phyloP scores from a whole-genome alignment of 2,888 invertebrate species.

The Drosophila longiperda region DNA sequence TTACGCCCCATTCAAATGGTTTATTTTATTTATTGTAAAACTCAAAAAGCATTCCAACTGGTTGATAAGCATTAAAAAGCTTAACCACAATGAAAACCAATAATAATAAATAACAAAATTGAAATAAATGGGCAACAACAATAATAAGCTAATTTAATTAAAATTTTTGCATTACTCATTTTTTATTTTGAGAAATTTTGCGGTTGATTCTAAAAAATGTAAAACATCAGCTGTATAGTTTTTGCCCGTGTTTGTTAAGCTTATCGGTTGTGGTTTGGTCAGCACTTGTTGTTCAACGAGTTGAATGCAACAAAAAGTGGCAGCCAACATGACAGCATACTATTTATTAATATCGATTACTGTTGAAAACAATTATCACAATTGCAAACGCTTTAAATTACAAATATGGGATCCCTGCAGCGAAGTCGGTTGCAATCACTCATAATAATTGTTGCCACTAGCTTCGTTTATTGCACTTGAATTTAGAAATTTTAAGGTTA shows the following conservation, averaged over 20 bases:
- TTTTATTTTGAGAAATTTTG: slow-evolving; percentile 18
- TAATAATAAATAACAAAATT: background rate
- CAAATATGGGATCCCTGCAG: background rate
- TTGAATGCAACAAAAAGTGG: slow-evolving; percentile 31
- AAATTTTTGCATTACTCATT: slow-evolving; percentile 3
- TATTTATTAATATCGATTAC: background rate
- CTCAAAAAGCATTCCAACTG: background rate
- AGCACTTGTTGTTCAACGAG: background rate
- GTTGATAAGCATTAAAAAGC: slow-evolving; percentile 8
- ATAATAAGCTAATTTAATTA: slow-evolving; percentile 22
- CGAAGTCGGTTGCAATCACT: slow-evolving; percentile 1
- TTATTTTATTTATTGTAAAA: background rate
- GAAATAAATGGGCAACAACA: background rate
- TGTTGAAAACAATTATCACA: slow-evolving; percentile 24
- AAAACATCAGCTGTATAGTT: background rate
- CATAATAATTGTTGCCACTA: background rate
- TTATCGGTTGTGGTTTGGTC: slow-evolving; percentile 26
- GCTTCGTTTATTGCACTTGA: background rate
- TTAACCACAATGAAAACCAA: slow-evolving; percentile 15
- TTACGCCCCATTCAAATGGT: slow-evolving; percentile 14
- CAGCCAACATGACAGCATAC: slow-evolving; percentile 29
- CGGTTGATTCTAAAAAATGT: slow-evolving; percentile 16
- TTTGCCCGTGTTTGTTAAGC: slow-evolving; percentile 13
- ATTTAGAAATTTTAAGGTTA: background rate
- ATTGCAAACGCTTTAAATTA: slow-evolving; percentile 8